Evolutionary conservation across 2,113 vertebrate genomes (phyloP).

Genomic region (Zosterops borbonicus): DNA sequence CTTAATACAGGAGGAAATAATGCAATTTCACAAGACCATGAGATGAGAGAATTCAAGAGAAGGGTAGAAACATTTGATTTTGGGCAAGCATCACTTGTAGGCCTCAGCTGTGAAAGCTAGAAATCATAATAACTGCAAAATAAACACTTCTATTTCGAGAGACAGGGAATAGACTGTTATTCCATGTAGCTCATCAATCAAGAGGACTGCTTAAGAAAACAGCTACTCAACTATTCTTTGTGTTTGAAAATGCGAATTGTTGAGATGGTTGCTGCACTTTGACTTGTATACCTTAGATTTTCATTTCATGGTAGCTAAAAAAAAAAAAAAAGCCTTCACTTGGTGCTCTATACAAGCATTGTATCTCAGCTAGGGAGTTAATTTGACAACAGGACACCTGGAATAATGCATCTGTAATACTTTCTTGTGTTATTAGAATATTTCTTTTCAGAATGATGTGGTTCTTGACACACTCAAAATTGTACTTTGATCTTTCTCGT

Average conservation of each 20-base stretch:
- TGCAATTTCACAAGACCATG: not conserved
- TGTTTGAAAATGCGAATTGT: not conserved
- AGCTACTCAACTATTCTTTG: not conserved
- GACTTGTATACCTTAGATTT: not conserved
- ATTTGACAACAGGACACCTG: not conserved
- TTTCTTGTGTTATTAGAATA: not conserved
- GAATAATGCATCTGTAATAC: not conserved
- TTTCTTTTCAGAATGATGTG: not conserved
- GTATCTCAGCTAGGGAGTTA: not conserved
- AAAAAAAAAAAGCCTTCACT: not conserved
- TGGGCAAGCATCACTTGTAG: not conserved
- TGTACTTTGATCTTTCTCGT: not conserved
- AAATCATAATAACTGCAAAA: not conserved
- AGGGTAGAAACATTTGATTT: not conserved
- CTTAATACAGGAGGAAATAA: not conserved
- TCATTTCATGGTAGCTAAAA: not conserved
- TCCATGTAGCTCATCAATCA: not conserved
- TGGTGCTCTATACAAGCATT: not conserved
- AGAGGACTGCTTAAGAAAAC: not conserved
- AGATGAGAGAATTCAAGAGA: not conserved
- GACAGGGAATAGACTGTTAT: not conserved
- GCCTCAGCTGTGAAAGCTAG: not conserved
- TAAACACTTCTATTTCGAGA: not conserved
- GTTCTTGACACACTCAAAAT: not conserved
- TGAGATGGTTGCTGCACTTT: not conserved